Base-by-base conservation (phyloP, 2,113 vertebrate species). In the Leucoraja erinaceus region DNA sequence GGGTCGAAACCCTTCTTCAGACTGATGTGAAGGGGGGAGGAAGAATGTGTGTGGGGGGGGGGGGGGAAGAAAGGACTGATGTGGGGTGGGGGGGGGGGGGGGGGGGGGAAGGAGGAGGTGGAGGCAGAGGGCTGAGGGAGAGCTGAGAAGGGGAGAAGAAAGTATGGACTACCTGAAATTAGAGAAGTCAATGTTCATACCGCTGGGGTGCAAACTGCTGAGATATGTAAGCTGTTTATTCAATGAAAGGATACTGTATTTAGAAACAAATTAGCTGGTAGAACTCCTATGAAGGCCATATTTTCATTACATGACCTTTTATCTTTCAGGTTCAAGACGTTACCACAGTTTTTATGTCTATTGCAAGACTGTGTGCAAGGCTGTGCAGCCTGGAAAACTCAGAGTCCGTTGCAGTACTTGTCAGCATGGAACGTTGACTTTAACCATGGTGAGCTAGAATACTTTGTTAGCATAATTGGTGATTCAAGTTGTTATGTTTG, bases 301-400 rank as follows among this genome's bases (percentile, higher is more conserved):
- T 47, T 93, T 70, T 75, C 28, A 93, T 4, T 70, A 63, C 77
- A n/a, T 90, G 61, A 76, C 25, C 70, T 63, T 56, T 74, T 16
- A 75, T 3, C 93, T 79, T 22, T 94, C 96, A 98, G 98, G 95
- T 93, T 93, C 93, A 93, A 78, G 93, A 4, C 77, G 93, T 74
- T 95, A 96, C 95, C 98, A 96, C 95, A 97, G 96, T 79, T 98
- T 98, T 94, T 98, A 97, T 25, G 97, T 99, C 93, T 98, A 95
- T 79, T 99, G 98, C 96, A 99, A 99, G 94, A 94, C 94, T 74
- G 93, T 94, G 91, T 99, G 98, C 94, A 94, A 94, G 8, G 95
- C 95, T 0, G 94, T 98, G 83, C 96, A 96, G 93, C 97, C 97
- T 0, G 98, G 98, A 61, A 99, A 99, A 93, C 96, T 99, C 47